phyloP scores from a whole-genome alignment of 2,797 vertebrate genomes.

The Cirrhinus mrigala region DNA sequence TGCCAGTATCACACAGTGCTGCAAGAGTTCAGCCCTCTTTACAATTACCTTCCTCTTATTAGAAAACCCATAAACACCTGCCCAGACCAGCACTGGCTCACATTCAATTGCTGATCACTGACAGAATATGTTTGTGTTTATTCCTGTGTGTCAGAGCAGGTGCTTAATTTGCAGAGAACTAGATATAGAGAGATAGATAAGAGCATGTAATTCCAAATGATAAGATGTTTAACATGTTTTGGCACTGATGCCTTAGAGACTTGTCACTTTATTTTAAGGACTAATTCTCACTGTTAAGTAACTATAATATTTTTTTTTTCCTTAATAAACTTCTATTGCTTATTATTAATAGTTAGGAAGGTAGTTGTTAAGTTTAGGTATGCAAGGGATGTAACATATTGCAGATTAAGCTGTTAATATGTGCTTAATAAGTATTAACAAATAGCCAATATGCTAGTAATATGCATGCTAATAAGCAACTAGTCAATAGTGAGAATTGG shows the following conservation, averaged over 20 bases:
- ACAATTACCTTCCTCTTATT: conserved; percentile 32
- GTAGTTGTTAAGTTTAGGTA: too few species aligned
- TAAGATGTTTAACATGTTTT: neutral
- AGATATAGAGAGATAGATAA: neutral
- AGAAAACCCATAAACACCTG: conserved; percentile 8
- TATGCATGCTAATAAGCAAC: too few species aligned
- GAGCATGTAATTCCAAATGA: neutral
- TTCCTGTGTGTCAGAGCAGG: neutral
- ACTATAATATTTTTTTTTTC: neutral
- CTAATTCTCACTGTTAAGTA: neutral
- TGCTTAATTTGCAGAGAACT: neutral
- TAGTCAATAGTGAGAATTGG: too few species aligned
- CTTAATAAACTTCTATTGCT: neutral
- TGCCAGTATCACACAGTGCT: conserved; percentile 56
- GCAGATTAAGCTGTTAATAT: too few species aligned
- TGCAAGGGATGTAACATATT: too few species aligned
- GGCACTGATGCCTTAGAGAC: neutral
- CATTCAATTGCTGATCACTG: neutral
- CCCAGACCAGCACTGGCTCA: neutral
- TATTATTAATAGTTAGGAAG: too few species aligned
- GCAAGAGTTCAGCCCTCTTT: conserved; percentile 14
- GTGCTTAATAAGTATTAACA: too few species aligned
- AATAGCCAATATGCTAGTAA: too few species aligned
- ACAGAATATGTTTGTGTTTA: neutral
- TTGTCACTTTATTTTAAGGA: neutral